Evolutionary conservation across 2,888 invertebrate genomes (phyloP), one percentile per base, ranked within the genome.

Genomic region (Drosophila neonasuta): DNA sequence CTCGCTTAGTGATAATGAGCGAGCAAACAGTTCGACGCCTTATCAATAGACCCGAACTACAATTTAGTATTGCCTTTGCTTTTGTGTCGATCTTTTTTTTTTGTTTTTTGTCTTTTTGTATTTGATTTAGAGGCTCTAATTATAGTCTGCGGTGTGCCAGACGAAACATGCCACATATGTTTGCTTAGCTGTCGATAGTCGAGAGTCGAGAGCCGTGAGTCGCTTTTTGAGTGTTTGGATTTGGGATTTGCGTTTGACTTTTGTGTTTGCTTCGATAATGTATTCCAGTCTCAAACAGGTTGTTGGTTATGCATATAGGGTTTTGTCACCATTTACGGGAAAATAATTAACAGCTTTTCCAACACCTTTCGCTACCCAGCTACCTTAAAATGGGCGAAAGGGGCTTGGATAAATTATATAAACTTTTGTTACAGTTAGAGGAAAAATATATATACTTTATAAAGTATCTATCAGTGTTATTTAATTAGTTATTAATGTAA

Each of bases 31-130:
- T 50, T 49, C 24, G 49, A 15, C 10, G 42, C 34, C 62, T 74
- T 74, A 74, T 74, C 74, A 68, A 41, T 42, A 59, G 45, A 59
- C 49, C 54, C 66, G 11, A 57, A 71, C 75, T 64, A 64, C 68
- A 63, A 71, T 55, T 55, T 48, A 11, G 30, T 36, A 39, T 46
- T 32, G 48, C 48, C 17, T 30, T 46, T 32, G 48, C 48, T 32
- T 30, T 49, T 54, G 17, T 48, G 15, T 20, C 11, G 7, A 9
- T 46, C 6, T 30, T n/a, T 42, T n/a, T 44, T 44, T 36, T 17
- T 17, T 30, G 17, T 63, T 46, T 46, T 36, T 3, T n/a, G 42
- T 34, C 24, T 24, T 34, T 32, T 46, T 20, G 50, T 71, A 51
- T 48, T 32, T 5, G 45, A 20, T 34, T 42, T 29, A 46, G 46